Percentiles rank a stretch among this genome's conserved stretches.
Evolutionary conservation across 2,113 vertebrate genomes (phyloP).

Genomic region (Cyprichromis sp.): DNA sequence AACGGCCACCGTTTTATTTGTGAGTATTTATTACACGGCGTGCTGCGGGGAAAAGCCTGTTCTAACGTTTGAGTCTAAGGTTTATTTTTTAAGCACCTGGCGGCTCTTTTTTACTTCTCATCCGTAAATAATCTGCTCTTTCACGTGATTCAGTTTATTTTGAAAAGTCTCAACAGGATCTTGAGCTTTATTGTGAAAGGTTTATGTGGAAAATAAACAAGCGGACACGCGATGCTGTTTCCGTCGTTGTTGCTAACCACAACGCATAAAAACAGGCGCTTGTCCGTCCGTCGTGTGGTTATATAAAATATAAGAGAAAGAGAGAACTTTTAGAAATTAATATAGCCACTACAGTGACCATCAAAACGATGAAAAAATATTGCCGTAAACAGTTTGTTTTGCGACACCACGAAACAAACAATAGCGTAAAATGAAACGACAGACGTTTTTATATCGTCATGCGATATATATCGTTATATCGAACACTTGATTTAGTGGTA

Average conservation of each 20-base stretch:
- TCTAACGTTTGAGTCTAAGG: too few relatives aligned
- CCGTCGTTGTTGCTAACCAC: not conserved
- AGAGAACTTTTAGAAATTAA: not conserved
- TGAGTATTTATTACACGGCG: too few relatives aligned
- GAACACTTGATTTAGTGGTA: not conserved
- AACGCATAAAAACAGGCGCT: not conserved
- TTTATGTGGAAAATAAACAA: not conserved
- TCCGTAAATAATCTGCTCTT: too few relatives aligned
- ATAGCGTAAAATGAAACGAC: rapidly evolving
- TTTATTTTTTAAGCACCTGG: too few relatives aligned
- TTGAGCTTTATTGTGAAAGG: too few relatives aligned
- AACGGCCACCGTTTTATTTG: too few relatives aligned
- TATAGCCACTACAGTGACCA: not conserved
- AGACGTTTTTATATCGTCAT: rapidly evolving
- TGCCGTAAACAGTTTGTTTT: not conserved
- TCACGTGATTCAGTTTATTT: too few relatives aligned
- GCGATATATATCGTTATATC: not conserved
- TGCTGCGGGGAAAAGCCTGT: too few relatives aligned
- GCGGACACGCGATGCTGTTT: rapidly evolving
- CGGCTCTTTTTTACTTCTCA: too few relatives aligned
- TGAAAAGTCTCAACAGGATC: too few relatives aligned
- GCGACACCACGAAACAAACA: rapidly evolving
- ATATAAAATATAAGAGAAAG: rapidly evolving
- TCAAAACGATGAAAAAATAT: not conserved
- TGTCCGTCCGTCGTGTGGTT: rapidly evolving